Base-by-base conservation (phyloP, 2,888 invertebrate genomes). In the Hartigia nigra region DNA sequence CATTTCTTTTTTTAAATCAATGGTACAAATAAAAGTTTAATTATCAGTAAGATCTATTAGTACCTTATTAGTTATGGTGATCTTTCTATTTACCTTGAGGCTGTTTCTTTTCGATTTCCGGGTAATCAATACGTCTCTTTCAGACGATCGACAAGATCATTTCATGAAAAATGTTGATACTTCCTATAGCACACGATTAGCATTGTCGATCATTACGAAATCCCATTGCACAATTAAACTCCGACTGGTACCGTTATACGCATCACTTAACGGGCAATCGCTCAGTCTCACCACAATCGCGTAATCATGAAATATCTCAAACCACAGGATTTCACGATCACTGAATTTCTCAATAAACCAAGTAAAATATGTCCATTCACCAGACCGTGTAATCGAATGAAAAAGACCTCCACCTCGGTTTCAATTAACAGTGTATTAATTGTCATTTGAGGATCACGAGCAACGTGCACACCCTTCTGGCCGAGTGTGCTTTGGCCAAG, bases 401-500 rank as follows among this genome's bases (percentile, higher is more conserved):
- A 55, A 55, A 55, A 55, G 55, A 23, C 23, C 55, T 55, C 23
- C 55, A 55, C 23, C 32, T 1, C 78, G 31, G 35, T 82, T 80
- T 55, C 82, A 79, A 35, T 81, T 80, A 31, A 70, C 34, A 31
- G 76, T 74, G 31, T 80, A 81, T n/a, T 72, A 72, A 72, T 72
- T 72, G 72, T 72, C 72, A 34, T 72, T 72, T 34, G 34, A 72
- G 72, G 72, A 72, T 23, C 34, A 12, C 72, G 34, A 31, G 32
- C n/a, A 34, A 31, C 34, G 32, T 12, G 35, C 79, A 84, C 85
- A 85, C 88, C 89, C 89, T 90, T 89, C 87, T 84, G 86, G 81
- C 86, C 85, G 90, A 90, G 90, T 87, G 90, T 90, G 90, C 91
- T 91, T 91, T 86, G 89, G 86, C 89, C 88, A 90, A 91, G 91